These are phyloP conservation scores for Anomalospiza imberbis DNA, from an alignment of 2,797 vertebrate genomes.

Conservation along the genomic window DNA sequence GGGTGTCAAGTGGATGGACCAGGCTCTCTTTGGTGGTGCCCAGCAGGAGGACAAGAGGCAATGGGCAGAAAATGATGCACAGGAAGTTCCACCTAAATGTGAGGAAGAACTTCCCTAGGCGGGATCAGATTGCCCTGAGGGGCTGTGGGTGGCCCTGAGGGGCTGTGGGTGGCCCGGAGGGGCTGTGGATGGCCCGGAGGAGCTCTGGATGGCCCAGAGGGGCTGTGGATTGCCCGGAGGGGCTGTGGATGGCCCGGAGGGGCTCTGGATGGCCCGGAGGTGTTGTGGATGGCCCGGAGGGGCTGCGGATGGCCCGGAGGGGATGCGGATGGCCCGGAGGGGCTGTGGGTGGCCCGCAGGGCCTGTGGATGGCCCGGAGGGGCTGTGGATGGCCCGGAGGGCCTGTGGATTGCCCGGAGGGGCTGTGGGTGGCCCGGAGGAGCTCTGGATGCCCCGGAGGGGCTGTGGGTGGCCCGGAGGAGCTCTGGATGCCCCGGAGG, in stretches of 20 bases:
- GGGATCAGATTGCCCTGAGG: fast-evolving
- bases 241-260: fast-evolving
- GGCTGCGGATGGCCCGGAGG: no score
- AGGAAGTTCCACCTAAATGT: not conserved
- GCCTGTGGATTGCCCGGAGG: fast-evolving
- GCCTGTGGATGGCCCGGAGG: fast-evolving
- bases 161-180: fast-evolving
- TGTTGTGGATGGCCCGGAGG: fast-evolving
- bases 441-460: fast-evolving
- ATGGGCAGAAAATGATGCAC: no score
- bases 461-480: fast-evolving
- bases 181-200: fast-evolving
- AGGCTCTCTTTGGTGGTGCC: not conserved
- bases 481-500: fast-evolving
- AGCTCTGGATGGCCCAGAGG: fast-evolving
- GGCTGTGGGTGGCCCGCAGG: fast-evolving
- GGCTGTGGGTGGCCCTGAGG: fast-evolving
- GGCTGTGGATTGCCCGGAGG: fast-evolving
- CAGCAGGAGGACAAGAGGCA: not conserved
- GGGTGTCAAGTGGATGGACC: not conserved
- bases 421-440: fast-evolving
- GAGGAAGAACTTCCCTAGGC: fast-evolving
- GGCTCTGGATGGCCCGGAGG: fast-evolving
- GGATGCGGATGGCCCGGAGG: not conserved
- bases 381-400: fast-evolving